These are phyloP conservation scores for Neoscelio sp. DNA, from an alignment of 2,888 invertebrate genomes.

Conservation along the genomic window DNA sequence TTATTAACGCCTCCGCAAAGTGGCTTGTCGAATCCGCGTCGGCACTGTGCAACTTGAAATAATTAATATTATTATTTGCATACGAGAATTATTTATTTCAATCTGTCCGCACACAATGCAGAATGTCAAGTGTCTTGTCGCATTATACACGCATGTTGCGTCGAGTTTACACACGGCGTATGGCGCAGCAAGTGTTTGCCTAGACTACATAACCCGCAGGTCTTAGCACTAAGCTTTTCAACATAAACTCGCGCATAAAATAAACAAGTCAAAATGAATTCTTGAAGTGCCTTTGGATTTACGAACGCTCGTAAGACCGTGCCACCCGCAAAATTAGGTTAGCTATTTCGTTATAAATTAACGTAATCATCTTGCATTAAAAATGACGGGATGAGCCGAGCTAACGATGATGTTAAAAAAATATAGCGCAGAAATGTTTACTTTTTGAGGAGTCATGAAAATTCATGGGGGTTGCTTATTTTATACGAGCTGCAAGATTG, in stretches of 20 bases:
- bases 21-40: conserved; percentile 46
- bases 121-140: conserved; percentile 66
- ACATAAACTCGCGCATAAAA: conserved; percentile 63
- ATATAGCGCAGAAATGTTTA: conserved; percentile 37
- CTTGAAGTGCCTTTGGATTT: conserved; percentile 53
- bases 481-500: too few relatives aligned
- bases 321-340: conserved; percentile 49
- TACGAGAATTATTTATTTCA: conserved; percentile 60
- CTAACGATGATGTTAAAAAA: conserved; percentile 45
- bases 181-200: conserved; percentile 69
- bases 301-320: conserved; percentile 21
- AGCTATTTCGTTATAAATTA: conserved; percentile 41
- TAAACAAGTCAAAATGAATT: conserved; percentile 65
- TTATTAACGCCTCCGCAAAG: conserved; percentile 38
- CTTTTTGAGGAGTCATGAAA: conserved; percentile 32
- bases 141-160: conserved; percentile 67
- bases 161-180: conserved; percentile 59
- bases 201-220: conserved; percentile 64
- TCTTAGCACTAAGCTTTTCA: conserved; percentile 65
- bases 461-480: too few relatives aligned
- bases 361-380: conserved; percentile 48
- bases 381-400: conserved; percentile 33
- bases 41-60: too few relatives aligned
- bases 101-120: conserved; percentile 54
- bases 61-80: conserved; percentile 62